Conservation (phyloP, 2,888 invertebrate species). For the Lathronympha strigana region DNA sequence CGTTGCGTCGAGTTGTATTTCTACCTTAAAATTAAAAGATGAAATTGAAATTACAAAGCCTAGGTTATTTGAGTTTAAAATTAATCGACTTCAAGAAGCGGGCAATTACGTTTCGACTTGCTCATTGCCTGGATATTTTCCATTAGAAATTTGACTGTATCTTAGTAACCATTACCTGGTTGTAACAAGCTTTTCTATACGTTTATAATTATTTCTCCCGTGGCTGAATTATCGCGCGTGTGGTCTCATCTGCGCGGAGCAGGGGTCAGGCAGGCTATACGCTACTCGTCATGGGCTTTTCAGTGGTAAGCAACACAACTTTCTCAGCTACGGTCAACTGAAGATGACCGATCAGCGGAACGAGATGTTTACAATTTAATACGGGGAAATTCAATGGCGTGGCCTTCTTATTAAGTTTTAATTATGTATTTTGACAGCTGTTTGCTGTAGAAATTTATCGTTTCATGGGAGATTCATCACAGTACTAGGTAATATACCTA, state of each 20-base stretch:
- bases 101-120: background rate
- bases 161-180: conserved; percentile 14
- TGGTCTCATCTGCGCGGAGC: conserved; percentile 24
- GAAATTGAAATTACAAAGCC: background rate
- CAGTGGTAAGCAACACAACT: conserved; percentile 14
- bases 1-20: too few species aligned
- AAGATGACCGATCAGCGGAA: conserved; percentile 13
- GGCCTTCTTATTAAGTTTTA: background rate
- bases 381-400: background rate
- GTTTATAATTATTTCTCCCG: conserved; percentile 28
- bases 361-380: conserved; percentile 20
- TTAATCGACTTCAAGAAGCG: background rate
- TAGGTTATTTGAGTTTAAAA: conserved; percentile 1
- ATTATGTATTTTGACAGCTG: too few species aligned
- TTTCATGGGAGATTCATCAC: too few species aligned
- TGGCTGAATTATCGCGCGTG: conserved; percentile 22
- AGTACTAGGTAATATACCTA: too few species aligned
- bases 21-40: background rate
- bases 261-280: conserved; percentile 23
- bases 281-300: conserved; percentile 27
- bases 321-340: conserved; percentile 26
- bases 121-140: background rate
- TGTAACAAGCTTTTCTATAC: conserved; percentile 13
- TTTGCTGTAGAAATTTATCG: too few species aligned
- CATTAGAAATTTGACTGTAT: conserved; percentile 11